Percentiles rank a stretch among this genome's conserved stretches.
phyloP scores from a whole-genome alignment of 2,797 vertebrate genomes.

The Lutjanus campechanus region DNA sequence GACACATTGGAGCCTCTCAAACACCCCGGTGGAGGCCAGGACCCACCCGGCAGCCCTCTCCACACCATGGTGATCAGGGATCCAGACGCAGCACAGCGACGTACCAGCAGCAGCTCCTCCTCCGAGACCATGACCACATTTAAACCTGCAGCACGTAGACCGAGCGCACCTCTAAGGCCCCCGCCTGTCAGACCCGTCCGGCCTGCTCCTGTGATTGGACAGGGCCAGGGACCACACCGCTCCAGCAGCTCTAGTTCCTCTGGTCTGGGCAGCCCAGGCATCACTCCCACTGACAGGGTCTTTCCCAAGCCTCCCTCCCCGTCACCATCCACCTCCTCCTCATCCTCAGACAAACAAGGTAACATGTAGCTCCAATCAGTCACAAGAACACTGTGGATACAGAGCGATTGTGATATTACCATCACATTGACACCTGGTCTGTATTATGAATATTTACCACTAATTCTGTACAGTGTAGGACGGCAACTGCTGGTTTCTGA shows the following conservation, averaged over 20 bases:
- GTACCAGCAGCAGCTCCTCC: conserved; percentile 92
- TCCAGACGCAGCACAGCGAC: conserved; percentile 91
- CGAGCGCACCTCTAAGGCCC: conserved; percentile 90
- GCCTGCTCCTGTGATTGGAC: conserved; percentile 78
- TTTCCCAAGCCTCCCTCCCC: conserved; percentile 90
- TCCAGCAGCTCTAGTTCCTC: conserved; percentile 95
- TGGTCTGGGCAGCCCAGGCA: conserved; percentile 91
- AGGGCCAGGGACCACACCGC: conserved; percentile 85
- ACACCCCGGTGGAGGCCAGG: conserved; percentile 81
- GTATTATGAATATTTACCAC: conserved; percentile 59
- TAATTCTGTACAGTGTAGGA: conserved; percentile 49
- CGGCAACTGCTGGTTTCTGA: conserved; percentile 46
- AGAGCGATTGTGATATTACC: conserved; percentile 31
- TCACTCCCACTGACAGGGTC: conserved; percentile 92
- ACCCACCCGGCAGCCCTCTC: conserved; percentile 89
- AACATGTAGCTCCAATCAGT: conserved; percentile 73
- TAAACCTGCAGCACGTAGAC: conserved; percentile 90
- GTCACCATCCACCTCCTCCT: conserved; percentile 81
- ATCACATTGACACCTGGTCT: conserved; percentile 41
- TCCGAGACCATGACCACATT: conserved; percentile 96
- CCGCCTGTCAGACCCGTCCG: conserved; percentile 90
- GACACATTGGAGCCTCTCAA: conserved; percentile 96
- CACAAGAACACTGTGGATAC: conserved; percentile 40
- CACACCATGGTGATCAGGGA: conserved; percentile 96
- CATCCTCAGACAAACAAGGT: conserved; percentile 84